These are phyloP conservation scores for Capreolus pygargus DNA, from an alignment of 2,113 vertebrate genomes.

Conservation along the genomic window DNA sequence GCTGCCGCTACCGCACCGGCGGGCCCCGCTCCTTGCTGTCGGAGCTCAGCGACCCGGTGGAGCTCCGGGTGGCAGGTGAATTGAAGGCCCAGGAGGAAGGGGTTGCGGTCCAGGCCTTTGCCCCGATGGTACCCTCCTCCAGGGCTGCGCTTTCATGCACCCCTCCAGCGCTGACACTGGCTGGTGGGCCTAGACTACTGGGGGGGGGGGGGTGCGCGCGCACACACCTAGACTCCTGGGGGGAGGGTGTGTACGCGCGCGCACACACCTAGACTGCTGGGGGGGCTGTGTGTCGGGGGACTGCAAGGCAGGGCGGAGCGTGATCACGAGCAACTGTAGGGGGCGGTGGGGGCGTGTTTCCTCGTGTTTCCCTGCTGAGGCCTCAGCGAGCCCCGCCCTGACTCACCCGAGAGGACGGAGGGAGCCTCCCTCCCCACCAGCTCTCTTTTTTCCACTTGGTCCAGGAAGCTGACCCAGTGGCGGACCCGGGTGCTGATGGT, in stretches of 20 bases:
- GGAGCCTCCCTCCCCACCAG: rapidly evolving
- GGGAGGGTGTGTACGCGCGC: not conserved
- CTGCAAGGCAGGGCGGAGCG: not conserved
- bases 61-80: constrained; percentile 37
- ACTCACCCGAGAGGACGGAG: no score
- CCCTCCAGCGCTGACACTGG: no score
- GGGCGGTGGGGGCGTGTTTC: not conserved
- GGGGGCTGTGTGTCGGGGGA: not conserved
- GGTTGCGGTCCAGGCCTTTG: not conserved
- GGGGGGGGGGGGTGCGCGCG: not conserved
- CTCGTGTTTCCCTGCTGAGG: not conserved
- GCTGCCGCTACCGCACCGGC: constrained; percentile 3
- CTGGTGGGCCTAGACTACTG: no score
- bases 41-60: not conserved
- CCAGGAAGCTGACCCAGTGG: constrained; percentile 6
- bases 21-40: not conserved
- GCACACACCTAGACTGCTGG: no score
- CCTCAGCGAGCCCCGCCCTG: not conserved
- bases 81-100: not conserved
- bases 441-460: not conserved
- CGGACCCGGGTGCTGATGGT: not conserved
- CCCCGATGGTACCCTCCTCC: not conserved
- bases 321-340: not conserved
- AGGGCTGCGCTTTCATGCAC: not conserved
- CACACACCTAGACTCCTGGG: no score